Evolutionary conservation across 2,888 invertebrate genomes (phyloP).

Genomic region (Caenorhabditis becei): DNA sequence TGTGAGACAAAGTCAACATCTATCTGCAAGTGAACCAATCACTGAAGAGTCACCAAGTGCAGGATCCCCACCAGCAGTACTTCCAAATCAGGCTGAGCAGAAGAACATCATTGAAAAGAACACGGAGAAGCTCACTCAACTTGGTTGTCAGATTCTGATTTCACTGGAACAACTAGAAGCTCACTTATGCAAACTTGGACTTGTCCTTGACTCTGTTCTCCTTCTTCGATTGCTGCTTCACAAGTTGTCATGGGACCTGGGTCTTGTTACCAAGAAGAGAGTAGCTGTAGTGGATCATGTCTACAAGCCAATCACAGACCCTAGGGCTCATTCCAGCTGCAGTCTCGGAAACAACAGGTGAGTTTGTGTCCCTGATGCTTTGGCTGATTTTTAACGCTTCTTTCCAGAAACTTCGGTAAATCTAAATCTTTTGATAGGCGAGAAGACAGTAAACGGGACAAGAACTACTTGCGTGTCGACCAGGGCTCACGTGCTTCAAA

Average conservation of each 20-base stretch:
- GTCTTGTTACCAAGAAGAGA: constrained; percentile 72
- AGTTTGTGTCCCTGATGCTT: constrained; percentile 2
- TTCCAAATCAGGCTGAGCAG: constrained; percentile 49
- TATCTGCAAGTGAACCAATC: constrained; percentile 76
- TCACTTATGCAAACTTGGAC: constrained; percentile 79
- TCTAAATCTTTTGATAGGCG: constrained; percentile 78
- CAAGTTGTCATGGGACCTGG: constrained; percentile 81
- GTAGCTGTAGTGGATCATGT: constrained; percentile 65
- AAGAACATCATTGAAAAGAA: constrained; percentile 47
- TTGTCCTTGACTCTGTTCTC: constrained; percentile 79
- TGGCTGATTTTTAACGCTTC: constrained; percentile 32
- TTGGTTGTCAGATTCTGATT: constrained; percentile 67
- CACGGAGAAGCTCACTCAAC: constrained; percentile 54
- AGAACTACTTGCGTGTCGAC: constrained; percentile 78
- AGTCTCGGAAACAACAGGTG: constrained; percentile 73
- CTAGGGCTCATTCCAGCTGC: constrained; percentile 76
- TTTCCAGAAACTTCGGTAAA: constrained; percentile 75
- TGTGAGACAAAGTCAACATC: constrained; percentile 70
- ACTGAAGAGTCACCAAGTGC: constrained; percentile 78
- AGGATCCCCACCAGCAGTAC: constrained; percentile 65
- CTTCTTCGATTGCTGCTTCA: constrained; percentile 80
- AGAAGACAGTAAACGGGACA: constrained; percentile 73
- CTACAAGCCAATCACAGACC: constrained; percentile 72
- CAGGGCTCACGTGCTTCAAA: constrained; percentile 77
- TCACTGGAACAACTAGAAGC: constrained; percentile 78